Evolutionary conservation across 1,140 invertebrate species (phyloP).

Genomic region (Drosophila nigrodunni): DNA sequence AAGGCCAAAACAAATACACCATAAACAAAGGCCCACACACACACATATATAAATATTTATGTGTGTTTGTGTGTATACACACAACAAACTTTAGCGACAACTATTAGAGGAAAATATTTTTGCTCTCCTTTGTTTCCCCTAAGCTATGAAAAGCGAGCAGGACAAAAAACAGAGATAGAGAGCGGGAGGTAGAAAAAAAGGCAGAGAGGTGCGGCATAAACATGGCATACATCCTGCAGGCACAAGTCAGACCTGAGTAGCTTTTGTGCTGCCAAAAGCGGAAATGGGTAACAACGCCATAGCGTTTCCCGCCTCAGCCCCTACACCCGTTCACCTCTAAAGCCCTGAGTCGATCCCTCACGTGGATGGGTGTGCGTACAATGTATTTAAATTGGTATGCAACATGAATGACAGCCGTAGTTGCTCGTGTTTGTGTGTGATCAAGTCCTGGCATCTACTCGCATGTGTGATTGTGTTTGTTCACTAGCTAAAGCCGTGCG

Average conservation of each 20-base stretch:
- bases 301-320: constrained; percentile 20
- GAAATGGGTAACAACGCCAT: constrained; percentile 79
- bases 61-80: background rate
- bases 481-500: constrained; percentile 22
- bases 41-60: constrained; percentile 14
- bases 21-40: constrained; percentile 65
- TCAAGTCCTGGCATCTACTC: constrained; percentile 56
- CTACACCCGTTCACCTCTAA: background rate
- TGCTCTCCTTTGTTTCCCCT: constrained; percentile 65
- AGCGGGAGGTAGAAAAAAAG: background rate
- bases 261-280: constrained; percentile 78
- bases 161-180: background rate
- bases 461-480: constrained; percentile 28
- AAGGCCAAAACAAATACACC: constrained; percentile 74
- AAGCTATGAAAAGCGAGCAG: constrained; percentile 37
- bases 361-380: constrained; percentile 48
- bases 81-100: constrained; percentile 76
- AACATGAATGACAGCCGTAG: constrained; percentile 79
- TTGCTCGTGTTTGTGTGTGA: constrained; percentile 66
- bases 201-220: constrained; percentile 52
- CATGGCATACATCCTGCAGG: constrained; percentile 79
- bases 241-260: constrained; percentile 63
- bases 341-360: background rate
- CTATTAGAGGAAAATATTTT: constrained; percentile 81
- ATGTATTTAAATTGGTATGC: constrained; percentile 83